These are phyloP conservation scores for Nephrocerus scutellatus DNA, from an alignment of 2,888 invertebrate species.

Conservation along the genomic window DNA sequence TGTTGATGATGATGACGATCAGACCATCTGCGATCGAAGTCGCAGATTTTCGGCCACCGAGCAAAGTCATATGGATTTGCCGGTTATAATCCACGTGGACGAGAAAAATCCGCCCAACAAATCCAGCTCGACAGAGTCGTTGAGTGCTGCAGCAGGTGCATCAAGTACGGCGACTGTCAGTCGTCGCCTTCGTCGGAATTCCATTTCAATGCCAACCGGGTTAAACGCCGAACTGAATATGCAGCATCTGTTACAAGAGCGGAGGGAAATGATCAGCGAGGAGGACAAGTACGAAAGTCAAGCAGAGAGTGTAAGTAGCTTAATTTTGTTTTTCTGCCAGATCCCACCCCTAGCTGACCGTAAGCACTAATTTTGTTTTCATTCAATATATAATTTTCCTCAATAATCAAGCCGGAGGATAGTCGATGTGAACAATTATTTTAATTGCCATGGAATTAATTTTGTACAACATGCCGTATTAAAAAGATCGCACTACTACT, in stretches of 20 bases:
- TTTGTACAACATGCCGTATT: too few relatives aligned
- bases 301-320: conserved; percentile 34
- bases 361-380: background rate
- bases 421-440: too few relatives aligned
- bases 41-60: conserved; percentile 22
- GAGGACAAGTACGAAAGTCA: conserved; percentile 29
- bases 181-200: conserved; percentile 55
- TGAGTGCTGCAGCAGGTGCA: background rate
- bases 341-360: background rate
- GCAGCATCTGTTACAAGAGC: conserved; percentile 38
- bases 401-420: too few relatives aligned
- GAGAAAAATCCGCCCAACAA: conserved; percentile 17
- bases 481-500: too few relatives aligned
- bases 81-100: conserved; percentile 26
- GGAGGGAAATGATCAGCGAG: conserved; percentile 34
- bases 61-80: conserved; percentile 27
- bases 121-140: conserved; percentile 4
- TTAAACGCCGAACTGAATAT: conserved; percentile 59
- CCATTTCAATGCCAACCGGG: conserved; percentile 64
- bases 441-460: too few relatives aligned
- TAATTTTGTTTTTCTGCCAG: background rate
- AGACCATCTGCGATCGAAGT: too few relatives aligned
- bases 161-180: conserved; percentile 3
- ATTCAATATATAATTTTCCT: background rate
- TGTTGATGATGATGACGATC: too few relatives aligned